phyloP scores from a whole-genome alignment of 2,888 invertebrate genomes.

The Coronaproctus castanopsis region DNA sequence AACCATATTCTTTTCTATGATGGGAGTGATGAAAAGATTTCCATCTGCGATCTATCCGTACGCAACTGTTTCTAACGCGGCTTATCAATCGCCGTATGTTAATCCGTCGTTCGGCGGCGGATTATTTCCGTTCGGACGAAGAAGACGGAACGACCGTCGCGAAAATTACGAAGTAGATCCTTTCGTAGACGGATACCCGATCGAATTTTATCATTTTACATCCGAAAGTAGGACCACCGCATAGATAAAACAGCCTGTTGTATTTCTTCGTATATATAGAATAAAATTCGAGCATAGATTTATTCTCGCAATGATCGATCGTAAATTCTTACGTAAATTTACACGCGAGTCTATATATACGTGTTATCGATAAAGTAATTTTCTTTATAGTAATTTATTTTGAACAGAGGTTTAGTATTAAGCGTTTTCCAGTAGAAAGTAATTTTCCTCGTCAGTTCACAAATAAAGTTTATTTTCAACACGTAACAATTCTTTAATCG shows the following conservation, averaged over 20 bases:
- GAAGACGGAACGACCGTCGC: background rate
- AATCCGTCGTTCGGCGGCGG: conserved; percentile 10
- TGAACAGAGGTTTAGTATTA: too few species aligned
- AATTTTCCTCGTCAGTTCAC: too few species aligned
- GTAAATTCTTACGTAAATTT: too few species aligned
- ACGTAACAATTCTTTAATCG: too few species aligned
- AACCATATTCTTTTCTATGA: conserved; percentile 52
- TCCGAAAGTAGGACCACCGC: too few species aligned
- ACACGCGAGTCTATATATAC: too few species aligned
- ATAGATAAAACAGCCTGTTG: too few species aligned
- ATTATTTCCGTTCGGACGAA: background rate
- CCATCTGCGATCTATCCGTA: background rate
- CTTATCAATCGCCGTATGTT: conserved; percentile 3
- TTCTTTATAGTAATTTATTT: too few species aligned
- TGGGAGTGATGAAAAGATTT: conserved; percentile 13
- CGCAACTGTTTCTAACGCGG: conserved; percentile 1
- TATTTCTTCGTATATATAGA: too few species aligned
- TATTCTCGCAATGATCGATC: background rate
- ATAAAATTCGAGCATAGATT: background rate
- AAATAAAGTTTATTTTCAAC: too few species aligned
- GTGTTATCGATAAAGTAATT: too few species aligned
- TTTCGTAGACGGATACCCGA: conserved; percentile 2
- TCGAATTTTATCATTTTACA: conserved; percentile 7
- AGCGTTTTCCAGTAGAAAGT: too few species aligned
- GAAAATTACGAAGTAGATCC: background rate